These are phyloP conservation scores for Andrena hattorfiana DNA, from an alignment of 2,888 invertebrate genomes.

Conservation along the genomic window DNA sequence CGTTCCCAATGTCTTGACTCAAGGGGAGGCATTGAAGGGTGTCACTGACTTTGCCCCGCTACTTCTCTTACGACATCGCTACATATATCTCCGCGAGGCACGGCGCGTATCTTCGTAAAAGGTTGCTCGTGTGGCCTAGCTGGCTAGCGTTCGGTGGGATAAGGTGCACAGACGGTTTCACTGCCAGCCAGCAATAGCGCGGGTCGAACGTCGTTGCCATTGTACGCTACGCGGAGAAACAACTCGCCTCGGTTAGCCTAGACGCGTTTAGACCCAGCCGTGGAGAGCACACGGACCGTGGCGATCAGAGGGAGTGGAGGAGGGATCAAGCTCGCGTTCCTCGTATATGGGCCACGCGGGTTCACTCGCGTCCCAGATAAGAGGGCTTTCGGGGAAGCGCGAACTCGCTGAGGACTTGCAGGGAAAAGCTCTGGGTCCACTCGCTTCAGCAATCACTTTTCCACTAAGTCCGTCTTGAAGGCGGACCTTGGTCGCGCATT, in stretches of 20 bases:
- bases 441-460: neutral
- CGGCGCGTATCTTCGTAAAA: slow-evolving; percentile 17
- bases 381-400: slow-evolving; percentile 50
- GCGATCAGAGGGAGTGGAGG: slow-evolving; percentile 16
- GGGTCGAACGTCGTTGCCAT: slow-evolving; percentile 66
- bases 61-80: neutral
- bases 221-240: slow-evolving; percentile 67
- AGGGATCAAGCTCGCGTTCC: slow-evolving; percentile 43
- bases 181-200: slow-evolving; percentile 70
- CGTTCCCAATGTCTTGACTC: too few species aligned
- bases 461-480: neutral
- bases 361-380: slow-evolving; percentile 55
- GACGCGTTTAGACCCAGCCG: slow-evolving; percentile 60
- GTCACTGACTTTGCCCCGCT: too few species aligned
- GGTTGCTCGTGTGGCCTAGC: neutral
- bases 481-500: neutral
- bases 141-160: neutral
- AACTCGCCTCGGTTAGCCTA: slow-evolving; percentile 51
- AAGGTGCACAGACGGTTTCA: slow-evolving; percentile 63
- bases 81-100: neutral
- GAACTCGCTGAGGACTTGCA: neutral
- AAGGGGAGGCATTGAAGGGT: too few species aligned
- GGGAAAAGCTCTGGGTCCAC: neutral
- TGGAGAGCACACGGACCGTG: slow-evolving; percentile 37
- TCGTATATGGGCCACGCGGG: slow-evolving; percentile 48